Evolutionary conservation across 2,113 vertebrate genomes (phyloP).

Genomic region (Elephas maximus): DNA sequence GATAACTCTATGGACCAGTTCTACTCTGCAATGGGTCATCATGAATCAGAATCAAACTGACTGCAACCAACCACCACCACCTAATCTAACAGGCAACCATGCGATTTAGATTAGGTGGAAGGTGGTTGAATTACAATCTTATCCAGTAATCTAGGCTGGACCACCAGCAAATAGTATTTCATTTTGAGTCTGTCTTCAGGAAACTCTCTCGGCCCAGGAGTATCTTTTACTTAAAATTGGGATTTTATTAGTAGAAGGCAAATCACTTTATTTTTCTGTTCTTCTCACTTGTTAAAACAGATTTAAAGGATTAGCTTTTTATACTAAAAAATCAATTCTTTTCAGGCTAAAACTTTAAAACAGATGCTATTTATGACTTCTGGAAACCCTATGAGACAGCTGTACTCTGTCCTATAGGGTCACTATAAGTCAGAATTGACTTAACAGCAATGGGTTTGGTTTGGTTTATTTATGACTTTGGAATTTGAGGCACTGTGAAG

Average conservation of each 20-base stretch:
- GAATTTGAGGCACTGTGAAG: not conserved
- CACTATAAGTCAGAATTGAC: no score
- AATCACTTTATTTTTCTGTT: conserved; percentile 27
- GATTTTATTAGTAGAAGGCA: conserved; percentile 38
- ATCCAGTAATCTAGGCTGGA: not conserved
- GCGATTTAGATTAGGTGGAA: not conserved
- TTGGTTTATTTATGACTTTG: conserved; percentile 17
- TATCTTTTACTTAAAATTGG: conserved; percentile 21
- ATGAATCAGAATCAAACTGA: not conserved
- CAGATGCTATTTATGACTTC: not conserved
- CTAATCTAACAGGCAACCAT: not conserved
- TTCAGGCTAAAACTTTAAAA: conserved; percentile 33
- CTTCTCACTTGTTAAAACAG: not conserved
- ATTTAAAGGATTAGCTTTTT: not conserved
- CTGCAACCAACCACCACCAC: not conserved
- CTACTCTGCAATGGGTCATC: not conserved
- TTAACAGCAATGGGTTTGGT: no score
- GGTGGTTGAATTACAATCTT: not conserved
- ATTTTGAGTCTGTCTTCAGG: not conserved
- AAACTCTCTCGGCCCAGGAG: not conserved
- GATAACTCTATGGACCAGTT: no score
- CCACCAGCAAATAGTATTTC: not conserved
- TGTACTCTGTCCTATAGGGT: no score
- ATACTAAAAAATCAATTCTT: conserved; percentile 16
- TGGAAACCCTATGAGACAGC: no score